A percentile compares a stretch with the other conserved stretches of the same genome.
Conservation (phyloP, 2,888 invertebrate genomes). For the Cephus spinipes region DNA sequence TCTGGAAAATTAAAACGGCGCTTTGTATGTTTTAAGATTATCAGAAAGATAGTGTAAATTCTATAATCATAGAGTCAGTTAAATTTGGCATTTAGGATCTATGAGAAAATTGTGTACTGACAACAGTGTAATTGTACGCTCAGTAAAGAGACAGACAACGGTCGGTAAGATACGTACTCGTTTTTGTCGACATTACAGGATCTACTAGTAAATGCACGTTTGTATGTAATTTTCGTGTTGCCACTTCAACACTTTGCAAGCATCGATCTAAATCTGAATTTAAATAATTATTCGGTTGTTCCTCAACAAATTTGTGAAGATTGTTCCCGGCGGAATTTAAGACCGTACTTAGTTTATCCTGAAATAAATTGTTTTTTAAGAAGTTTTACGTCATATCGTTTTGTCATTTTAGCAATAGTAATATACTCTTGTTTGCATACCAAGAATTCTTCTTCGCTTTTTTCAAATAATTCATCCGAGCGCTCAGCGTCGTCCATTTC, state of each 20-base stretch:
- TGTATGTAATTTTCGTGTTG: neutral
- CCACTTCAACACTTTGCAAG: neutral
- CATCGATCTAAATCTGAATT: constrained; percentile 10
- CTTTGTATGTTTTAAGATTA: neutral
- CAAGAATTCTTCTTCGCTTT: constrained; percentile 4
- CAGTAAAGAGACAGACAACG: neutral
- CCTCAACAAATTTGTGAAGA: constrained; percentile 28
- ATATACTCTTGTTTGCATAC: neutral
- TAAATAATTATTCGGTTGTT: constrained; percentile 16
- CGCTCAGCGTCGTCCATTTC: neutral
- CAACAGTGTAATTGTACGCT: neutral
- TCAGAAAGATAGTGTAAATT: neutral
- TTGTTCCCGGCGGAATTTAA: constrained; percentile 15
- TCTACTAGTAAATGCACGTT: neutral
- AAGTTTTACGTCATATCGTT: neutral
- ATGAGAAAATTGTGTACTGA: neutral
- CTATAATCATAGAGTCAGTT: neutral
- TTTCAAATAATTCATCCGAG: neutral
- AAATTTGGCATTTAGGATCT: neutral
- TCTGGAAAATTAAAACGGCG: constrained; percentile 5
- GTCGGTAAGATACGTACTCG: neutral
- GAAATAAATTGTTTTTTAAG: neutral
- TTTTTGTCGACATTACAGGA: neutral
- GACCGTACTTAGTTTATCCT: constrained; percentile 8
- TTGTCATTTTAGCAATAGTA: neutral